A percentile compares a stretch with the other conserved stretches of the same genome.
Conservation (phyloP, 2,113 vertebrate genomes). For the Sitta europaea region DNA sequence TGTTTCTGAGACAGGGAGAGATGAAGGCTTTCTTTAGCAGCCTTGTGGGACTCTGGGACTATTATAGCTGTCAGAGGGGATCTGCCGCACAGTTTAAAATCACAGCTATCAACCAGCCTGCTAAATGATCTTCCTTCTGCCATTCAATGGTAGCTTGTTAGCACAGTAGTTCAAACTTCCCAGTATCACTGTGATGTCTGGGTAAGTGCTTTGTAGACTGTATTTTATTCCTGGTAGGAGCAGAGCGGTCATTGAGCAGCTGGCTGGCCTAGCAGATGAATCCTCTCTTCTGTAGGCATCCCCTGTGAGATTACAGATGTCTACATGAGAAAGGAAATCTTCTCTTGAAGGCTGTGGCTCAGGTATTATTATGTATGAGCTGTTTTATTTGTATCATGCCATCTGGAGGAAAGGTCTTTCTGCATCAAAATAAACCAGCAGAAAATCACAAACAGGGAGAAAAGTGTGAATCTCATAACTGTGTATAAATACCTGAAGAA, state of each 20-base stretch:
- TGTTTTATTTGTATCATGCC: neutral
- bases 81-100: neutral
- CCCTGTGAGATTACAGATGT: neutral
- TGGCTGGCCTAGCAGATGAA: neutral
- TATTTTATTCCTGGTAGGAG: neutral
- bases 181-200: neutral
- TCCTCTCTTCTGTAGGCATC: neutral
- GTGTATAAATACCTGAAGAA: neutral
- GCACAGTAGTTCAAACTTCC: neutral
- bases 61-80: neutral
- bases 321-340: neutral
- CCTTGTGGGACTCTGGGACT: neutral
- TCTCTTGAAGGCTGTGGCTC: neutral
- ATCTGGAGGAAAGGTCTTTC: neutral
- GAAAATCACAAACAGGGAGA: neutral
- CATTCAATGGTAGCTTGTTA: neutral
- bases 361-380: neutral
- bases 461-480: accelerated
- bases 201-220: neutral
- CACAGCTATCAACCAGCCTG: neutral
- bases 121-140: neutral
- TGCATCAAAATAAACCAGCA: neutral
- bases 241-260: neutral
- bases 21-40: neutral
- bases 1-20: neutral